Percentiles rank a stretch among this genome's conserved stretches.
phyloP scores from a whole-genome alignment of 64 coral and sea anemone genomes.

The Orbicella faveolata region DNA sequence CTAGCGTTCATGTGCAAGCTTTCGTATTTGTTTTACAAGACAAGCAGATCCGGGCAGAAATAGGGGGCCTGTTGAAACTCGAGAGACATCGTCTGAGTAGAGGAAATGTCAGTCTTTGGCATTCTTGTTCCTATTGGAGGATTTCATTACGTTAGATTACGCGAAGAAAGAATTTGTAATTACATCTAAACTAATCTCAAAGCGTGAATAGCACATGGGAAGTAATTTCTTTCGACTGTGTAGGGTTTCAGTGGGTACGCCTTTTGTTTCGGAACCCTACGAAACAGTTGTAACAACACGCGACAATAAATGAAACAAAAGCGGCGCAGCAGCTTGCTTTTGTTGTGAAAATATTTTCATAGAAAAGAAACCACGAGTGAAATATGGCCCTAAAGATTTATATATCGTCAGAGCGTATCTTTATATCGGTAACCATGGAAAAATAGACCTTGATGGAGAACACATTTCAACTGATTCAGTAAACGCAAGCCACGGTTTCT shows the following conservation, averaged over 20 bases:
- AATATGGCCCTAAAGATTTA: neutral
- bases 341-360: constrained; percentile 44
- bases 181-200: neutral
- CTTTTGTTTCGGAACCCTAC: neutral
- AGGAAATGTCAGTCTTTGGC: neutral
- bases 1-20: neutral
- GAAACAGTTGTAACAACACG: constrained; percentile 22
- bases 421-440: neutral
- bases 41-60: neutral
- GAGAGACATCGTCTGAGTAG: neutral
- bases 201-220: neutral
- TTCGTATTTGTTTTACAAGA: neutral
- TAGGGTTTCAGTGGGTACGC: neutral
- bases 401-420: neutral
- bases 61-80: neutral
- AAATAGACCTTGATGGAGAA: neutral
- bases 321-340: neutral
- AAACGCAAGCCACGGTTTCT: neutral
- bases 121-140: neutral
- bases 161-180: neutral
- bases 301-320: constrained; percentile 25
- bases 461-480: neutral
- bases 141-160: neutral
- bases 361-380: neutral
- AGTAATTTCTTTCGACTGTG: neutral